phyloP scores from a whole-genome alignment of 1,140 invertebrate species.

The Drosophila azteca region DNA sequence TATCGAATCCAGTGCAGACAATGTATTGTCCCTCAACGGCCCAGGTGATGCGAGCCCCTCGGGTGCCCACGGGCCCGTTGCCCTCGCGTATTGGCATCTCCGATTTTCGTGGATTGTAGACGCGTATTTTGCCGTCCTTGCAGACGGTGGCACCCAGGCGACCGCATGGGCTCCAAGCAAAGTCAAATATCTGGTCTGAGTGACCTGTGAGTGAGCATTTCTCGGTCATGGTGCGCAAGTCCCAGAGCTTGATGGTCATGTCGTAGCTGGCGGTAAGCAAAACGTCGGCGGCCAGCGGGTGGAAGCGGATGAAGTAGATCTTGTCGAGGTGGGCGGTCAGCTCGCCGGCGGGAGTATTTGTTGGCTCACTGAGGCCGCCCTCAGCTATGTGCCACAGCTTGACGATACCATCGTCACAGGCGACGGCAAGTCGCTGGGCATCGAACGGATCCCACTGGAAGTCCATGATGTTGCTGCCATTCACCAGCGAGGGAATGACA shows the following conservation, averaged over 20 bases:
- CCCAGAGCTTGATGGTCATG: conserved; percentile 94
- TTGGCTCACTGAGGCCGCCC: conserved; percentile 85
- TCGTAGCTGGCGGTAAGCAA: conserved; percentile 95
- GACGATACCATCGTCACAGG: conserved; percentile 95
- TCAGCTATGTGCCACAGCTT: conserved; percentile 92
- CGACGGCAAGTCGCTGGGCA: conserved; percentile 91
- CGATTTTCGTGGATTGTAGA: conserved; percentile 88
- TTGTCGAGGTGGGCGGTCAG: conserved; percentile 93
- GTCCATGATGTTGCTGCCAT: conserved; percentile 94
- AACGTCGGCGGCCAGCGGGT: conserved; percentile 93
- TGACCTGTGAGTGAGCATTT: conserved; percentile 85
- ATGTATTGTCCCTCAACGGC: conserved; percentile 92
- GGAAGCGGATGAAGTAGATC: conserved; percentile 95
- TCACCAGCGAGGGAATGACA: conserved; percentile 93
- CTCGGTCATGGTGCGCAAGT: conserved; percentile 85
- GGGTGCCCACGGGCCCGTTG: conserved; percentile 92
- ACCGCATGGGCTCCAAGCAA: conserved; percentile 96
- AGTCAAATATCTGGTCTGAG: conserved; percentile 93
- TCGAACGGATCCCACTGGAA: conserved; percentile 97
- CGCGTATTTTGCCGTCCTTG: conserved; percentile 94
- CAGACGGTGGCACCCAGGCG: conserved; percentile 92
- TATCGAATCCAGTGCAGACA: conserved; percentile 95
- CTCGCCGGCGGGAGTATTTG: conserved; percentile 86
- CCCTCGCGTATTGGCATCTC: conserved; percentile 90
- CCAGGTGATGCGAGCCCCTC: conserved; percentile 95